Base-by-base conservation (phyloP, 2,888 invertebrate genomes). In the Tetanocera ferruginea region DNA sequence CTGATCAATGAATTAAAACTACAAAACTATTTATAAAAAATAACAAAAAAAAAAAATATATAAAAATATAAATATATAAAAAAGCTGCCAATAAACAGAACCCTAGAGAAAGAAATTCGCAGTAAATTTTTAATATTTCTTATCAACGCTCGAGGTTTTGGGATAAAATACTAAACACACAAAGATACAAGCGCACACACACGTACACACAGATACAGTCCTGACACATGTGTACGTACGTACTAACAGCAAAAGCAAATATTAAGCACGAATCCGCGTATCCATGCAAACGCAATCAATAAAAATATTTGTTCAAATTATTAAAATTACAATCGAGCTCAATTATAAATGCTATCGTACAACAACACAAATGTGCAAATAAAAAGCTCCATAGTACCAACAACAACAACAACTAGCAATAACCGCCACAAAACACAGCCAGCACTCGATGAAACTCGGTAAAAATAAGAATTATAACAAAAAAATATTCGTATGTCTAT, bases 231-330 rank as follows among this genome's bases (percentile, higher is more conserved):
- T 4, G 9, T 14, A 19, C 55, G 1, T 55, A 19, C 19, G 19
- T 55, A 23, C 55, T n/a, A 23, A 55, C 23, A 31, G 5, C 64
- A 64, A 31, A 64, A 37, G 77, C 51, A 77, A 77, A 77, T 77
- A 77, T 73, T 77, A 74, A 69, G 55, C 72, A 60, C 52, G 37
- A 19, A 55, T 67, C 25, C 75, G 57, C 14, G 25, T 49, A 37
- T 51, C 69, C 34, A 55, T 52, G 73, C 74, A 72, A 64, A 66
- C 70, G 64, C 67, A 76, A 80, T 79, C 78, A 80, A 80, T 76
- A 74, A 78, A 71, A 78, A 57, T 78, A 75, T 80, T 79, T 80
- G 79, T 80, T 79, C 52, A 76, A 80, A 31, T 78, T 78, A 71
- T 77, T 77, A 52, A 69, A 76, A 60, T 73, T 73, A 52, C 57